Evolutionary conservation across 2,113 vertebrate species (phyloP).

Genomic region (Synchiropus splendidus): DNA sequence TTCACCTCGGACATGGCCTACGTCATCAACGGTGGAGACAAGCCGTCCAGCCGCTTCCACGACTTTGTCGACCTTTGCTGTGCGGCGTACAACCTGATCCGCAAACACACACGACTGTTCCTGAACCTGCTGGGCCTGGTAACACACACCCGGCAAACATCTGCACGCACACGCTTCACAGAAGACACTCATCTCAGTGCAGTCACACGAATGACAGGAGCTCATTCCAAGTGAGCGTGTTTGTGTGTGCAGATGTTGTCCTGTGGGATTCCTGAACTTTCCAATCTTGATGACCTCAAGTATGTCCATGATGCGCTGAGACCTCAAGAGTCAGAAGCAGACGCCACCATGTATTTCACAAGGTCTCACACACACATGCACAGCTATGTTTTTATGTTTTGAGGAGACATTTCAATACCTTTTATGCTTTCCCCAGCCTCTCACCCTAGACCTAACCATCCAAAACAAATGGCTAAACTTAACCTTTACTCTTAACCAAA

Average conservation of each 20-base stretch:
- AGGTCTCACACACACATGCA: slow-evolving; percentile 63
- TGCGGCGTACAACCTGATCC: slow-evolving; percentile 95
- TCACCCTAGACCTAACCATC: too few relatives aligned
- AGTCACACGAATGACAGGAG: neutral
- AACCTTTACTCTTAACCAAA: too few relatives aligned
- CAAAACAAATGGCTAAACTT: too few relatives aligned
- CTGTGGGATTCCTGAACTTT: slow-evolving; percentile 93
- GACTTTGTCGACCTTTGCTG: slow-evolving; percentile 98
- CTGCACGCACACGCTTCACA: neutral
- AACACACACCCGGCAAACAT: slow-evolving; percentile 23
- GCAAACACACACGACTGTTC: slow-evolving; percentile 96
- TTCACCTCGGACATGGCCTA: slow-evolving; percentile 99
- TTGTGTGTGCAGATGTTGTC: slow-evolving; percentile 79
- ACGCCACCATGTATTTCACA: slow-evolving; percentile 95
- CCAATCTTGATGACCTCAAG: slow-evolving; percentile 87
- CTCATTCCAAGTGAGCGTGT: neutral
- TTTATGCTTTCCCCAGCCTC: too few relatives aligned
- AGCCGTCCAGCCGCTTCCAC: slow-evolving; percentile 94
- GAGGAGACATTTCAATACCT: too few relatives aligned
- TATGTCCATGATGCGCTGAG: slow-evolving; percentile 91
- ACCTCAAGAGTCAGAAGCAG: slow-evolving; percentile 86
- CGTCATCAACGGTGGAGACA: slow-evolving; percentile 95
- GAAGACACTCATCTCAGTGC: slow-evolving; percentile 4
- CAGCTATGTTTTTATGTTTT: slow-evolving; percentile 1
- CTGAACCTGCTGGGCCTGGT: slow-evolving; percentile 95